These are phyloP conservation scores for Drosophila mauritiana DNA, from an alignment of 1,140 invertebrate genomes.

Conservation along the genomic window DNA sequence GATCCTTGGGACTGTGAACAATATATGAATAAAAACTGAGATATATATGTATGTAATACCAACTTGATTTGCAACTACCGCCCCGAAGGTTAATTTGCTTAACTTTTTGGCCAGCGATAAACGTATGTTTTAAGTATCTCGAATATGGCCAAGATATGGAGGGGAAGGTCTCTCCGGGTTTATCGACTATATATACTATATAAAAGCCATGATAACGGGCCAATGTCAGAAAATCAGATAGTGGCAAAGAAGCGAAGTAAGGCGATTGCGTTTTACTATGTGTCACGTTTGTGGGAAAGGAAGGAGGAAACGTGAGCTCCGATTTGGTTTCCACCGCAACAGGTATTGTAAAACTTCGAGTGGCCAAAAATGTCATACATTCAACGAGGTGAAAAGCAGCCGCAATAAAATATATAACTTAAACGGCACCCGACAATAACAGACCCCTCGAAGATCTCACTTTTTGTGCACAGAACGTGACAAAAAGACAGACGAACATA, in stretches of 20 bases:
- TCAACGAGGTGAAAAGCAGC: conserved; percentile 38
- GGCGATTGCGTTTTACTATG: conserved; percentile 15
- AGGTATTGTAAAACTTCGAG: conserved; percentile 42
- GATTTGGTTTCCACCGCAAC: conserved; percentile 46
- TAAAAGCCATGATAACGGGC: conserved; percentile 23
- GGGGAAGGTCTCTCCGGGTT: conserved; percentile 24
- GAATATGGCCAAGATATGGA: conserved; percentile 19
- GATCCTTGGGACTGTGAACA: conserved; percentile 24
- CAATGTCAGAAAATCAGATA: conserved; percentile 7
- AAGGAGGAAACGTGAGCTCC: conserved; percentile 33
- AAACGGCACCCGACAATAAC: conserved; percentile 25
- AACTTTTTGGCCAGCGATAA: conserved; percentile 33
- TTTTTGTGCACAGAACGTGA: conserved; percentile 75
- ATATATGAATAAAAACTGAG: conserved; percentile 5
- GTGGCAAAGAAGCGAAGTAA: conserved; percentile 8
- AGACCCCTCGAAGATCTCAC: conserved; percentile 69
- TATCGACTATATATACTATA: neutral
- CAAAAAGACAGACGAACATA: conserved; percentile 58
- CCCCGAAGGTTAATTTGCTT: conserved; percentile 31
- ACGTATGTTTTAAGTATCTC: conserved; percentile 27
- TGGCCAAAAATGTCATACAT: conserved; percentile 28
- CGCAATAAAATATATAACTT: conserved; percentile 7
- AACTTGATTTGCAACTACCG: conserved; percentile 35
- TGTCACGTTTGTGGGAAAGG: conserved; percentile 28
- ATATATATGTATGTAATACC: neutral